phyloP scores from a whole-genome alignment of 1,140 invertebrate species.

The Rhopalosiphum maidis region DNA sequence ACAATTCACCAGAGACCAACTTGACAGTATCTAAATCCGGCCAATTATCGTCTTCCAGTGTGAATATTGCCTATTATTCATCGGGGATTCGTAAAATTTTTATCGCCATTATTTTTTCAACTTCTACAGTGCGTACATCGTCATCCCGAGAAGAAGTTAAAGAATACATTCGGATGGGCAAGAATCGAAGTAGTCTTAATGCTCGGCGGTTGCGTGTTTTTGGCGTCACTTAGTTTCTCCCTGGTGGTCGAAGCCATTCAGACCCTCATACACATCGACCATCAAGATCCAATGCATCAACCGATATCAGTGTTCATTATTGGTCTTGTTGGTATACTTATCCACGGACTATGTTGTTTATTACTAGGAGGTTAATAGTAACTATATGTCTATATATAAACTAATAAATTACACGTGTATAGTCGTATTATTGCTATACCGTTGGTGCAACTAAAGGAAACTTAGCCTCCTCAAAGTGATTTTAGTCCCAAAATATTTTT shows the following conservation, averaged over 20 bases:
- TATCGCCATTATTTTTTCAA: neutral
- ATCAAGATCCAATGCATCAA: conserved; percentile 77
- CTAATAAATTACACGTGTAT: neutral
- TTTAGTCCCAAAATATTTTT: neutral
- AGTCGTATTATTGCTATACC: neutral
- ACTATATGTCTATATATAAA: neutral
- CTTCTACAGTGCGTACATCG: conserved; percentile 47
- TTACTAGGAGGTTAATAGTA: conserved; percentile 71
- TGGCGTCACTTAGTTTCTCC: conserved; percentile 84
- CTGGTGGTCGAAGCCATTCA: conserved; percentile 82
- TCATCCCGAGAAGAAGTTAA: conserved; percentile 69
- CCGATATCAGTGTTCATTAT: conserved; percentile 69
- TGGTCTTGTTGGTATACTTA: conserved; percentile 71
- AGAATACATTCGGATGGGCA: conserved; percentile 92
- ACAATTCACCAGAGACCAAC: neutral
- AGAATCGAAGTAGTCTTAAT: conserved; percentile 84
- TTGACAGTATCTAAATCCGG: neutral
- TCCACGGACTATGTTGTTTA: conserved; percentile 76
- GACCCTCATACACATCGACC: conserved; percentile 77
- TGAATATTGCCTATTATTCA: conserved; percentile 15
- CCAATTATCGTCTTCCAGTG: conserved; percentile 23
- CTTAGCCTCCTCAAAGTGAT: neutral
- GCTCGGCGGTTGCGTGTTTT: conserved; percentile 81
- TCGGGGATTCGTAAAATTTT: neutral
- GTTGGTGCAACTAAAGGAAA: neutral